A percentile compares a stretch with the other conserved stretches of the same genome.
Conservation (phyloP, 1,140 invertebrate species). For the Drosophila willistoni region DNA sequence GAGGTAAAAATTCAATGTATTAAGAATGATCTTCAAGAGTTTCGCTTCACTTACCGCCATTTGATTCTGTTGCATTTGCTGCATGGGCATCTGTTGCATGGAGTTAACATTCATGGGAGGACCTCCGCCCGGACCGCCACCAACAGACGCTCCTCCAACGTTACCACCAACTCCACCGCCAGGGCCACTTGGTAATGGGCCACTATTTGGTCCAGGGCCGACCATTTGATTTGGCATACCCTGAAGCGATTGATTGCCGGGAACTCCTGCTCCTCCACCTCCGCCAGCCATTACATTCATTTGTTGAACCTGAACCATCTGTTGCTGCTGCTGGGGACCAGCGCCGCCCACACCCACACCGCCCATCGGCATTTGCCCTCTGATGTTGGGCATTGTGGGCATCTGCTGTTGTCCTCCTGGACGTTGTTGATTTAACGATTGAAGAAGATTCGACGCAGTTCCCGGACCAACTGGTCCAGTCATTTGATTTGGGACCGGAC, state of each 20-base stretch:
- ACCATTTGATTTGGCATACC: constrained; percentile 83
- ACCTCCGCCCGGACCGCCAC: constrained; percentile 44
- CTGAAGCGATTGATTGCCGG: constrained; percentile 84
- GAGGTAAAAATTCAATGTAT: neutral
- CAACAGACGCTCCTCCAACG: constrained; percentile 28
- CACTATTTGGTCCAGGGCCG: constrained; percentile 77
- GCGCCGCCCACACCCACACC: constrained; percentile 33
- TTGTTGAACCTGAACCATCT: constrained; percentile 81
- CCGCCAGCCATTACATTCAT: constrained; percentile 70
- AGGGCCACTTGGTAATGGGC: constrained; percentile 25
- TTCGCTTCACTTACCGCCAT: constrained; percentile 31
- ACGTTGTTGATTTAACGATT: constrained; percentile 76
- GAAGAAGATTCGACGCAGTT: constrained; percentile 75
- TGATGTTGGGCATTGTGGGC: constrained; percentile 76
- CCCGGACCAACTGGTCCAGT: constrained; percentile 70
- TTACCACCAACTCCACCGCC: constrained; percentile 52
- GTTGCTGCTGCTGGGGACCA: constrained; percentile 47
- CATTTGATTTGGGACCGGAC: constrained; percentile 82
- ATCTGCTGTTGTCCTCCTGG: constrained; percentile 71
- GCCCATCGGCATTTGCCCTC: constrained; percentile 68
- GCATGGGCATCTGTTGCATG: constrained; percentile 65
- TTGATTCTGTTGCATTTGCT: constrained; percentile 68
- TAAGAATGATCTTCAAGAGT: neutral
- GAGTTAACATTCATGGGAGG: constrained; percentile 62
- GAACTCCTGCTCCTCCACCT: constrained; percentile 61